Base-by-base conservation (phyloP, 2,797 vertebrate species). In the Oryzias sinensis region DNA sequence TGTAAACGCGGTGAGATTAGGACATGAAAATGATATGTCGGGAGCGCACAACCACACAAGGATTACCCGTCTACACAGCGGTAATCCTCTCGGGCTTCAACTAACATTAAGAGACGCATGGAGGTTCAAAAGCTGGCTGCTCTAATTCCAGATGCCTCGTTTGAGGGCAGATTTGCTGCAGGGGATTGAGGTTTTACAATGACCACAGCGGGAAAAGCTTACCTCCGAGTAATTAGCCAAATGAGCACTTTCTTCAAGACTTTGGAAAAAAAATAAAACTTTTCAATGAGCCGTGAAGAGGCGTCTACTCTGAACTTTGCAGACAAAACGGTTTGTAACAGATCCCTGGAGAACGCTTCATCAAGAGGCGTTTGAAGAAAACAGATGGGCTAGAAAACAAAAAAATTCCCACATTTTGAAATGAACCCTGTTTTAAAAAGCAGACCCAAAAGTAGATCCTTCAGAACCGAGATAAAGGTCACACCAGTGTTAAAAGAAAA, bases 31-130 rank as follows among this genome's bases (percentile, higher is more conserved):
- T 79, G 67, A 85, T 81, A 82, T 14, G 44, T 22, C 66, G 6
- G 66, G 58, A 64, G 61, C 64, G 56, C 73, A 77, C 65, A 71
- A 65, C 70, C 70, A 67, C 71, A 82, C 55, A 27, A 62, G 85
- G 83, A 85, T 87, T 87, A 87, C 66, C 77, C 80, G 67, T 82
- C 67, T 73, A 73, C 73, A 62, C 61, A 49, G 22, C 60, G 25
- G 62, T 83, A 86, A 85, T 83, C 81, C 71, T 64, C 57, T 57
- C 33, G 42, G 53, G 77, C 65, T 74, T 65, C 69, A 72, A 81
- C 79, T 80, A 66, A 65, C 51, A 51, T 53, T 44, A 44, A 17
- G 16, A 17, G 43, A 44, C n/a, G 33, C 9, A 37, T 9, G 9
- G 9, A 11, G 33, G 33, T 37, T 37, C 9, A 37, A 37, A 37